phyloP scores from a whole-genome alignment of 2,797 vertebrate species.

The Ceyx erithaca region DNA sequence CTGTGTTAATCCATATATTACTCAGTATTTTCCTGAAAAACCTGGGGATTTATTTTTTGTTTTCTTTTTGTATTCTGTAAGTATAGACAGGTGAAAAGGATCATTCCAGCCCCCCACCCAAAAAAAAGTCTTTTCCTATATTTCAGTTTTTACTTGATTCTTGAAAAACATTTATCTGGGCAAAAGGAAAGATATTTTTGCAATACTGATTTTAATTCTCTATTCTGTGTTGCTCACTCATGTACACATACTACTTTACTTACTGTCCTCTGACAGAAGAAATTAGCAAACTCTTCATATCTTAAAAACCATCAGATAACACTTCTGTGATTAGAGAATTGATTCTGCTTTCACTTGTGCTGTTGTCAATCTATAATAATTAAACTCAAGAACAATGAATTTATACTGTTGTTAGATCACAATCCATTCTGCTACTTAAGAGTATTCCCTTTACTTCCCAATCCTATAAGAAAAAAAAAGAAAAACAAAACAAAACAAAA shows the following conservation, averaged over 20 bases:
- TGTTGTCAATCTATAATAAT: conserved; percentile 29
- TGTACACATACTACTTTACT: background rate
- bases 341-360: background rate
- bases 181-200: background rate
- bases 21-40: background rate
- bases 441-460: background rate
- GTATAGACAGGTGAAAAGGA: background rate
- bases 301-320: conserved; percentile 10
- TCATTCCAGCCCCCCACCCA: background rate
- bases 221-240: background rate
- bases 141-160: background rate
- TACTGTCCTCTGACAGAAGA: background rate
- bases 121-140: background rate
- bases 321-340: background rate
- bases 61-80: background rate
- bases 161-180: background rate
- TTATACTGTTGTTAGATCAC: background rate
- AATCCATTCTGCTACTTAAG: background rate
- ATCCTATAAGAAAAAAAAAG: background rate
- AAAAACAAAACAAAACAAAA: too few species aligned
- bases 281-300: conserved; percentile 23
- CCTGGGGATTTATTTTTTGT: too few species aligned
- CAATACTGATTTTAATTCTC: background rate
- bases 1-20: background rate
- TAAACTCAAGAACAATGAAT: conserved; percentile 23